These are phyloP conservation scores for Pygoscelis adeliae DNA, from an alignment of 2,113 vertebrate genomes.

Conservation along the genomic window DNA sequence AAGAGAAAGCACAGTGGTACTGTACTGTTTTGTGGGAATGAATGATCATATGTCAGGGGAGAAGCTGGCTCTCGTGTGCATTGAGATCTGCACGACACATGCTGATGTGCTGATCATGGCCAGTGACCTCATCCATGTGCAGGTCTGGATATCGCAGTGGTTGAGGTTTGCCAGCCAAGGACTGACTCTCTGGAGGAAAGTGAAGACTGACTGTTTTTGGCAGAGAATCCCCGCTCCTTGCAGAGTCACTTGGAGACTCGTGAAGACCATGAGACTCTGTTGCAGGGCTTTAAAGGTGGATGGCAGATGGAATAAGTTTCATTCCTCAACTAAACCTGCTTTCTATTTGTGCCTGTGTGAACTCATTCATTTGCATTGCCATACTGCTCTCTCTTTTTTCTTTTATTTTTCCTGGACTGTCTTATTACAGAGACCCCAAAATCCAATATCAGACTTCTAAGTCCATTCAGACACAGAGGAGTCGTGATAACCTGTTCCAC, in stretches of 20 bases:
- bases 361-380: background rate
- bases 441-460: background rate
- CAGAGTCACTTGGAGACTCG: background rate
- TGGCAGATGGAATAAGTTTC: slow-evolving; percentile 15
- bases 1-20: background rate
- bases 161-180: background rate
- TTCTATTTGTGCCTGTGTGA: slow-evolving; percentile 14
- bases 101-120: background rate
- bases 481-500: fast-evolving
- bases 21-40: background rate
- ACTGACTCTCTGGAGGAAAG: background rate
- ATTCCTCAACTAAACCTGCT: slow-evolving; percentile 1
- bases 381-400: background rate
- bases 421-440: background rate
- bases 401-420: background rate
- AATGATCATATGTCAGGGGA: background rate
- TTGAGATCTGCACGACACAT: background rate
- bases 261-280: background rate
- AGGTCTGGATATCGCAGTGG: background rate
- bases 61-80: background rate
- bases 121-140: slow-evolving; percentile 2
- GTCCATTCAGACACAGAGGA: background rate
- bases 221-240: background rate
- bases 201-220: slow-evolving; percentile 1
- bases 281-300: background rate